Evolutionary conservation across 2,888 invertebrate species (phyloP).

Genomic region (Polylopha cassiicola): DNA sequence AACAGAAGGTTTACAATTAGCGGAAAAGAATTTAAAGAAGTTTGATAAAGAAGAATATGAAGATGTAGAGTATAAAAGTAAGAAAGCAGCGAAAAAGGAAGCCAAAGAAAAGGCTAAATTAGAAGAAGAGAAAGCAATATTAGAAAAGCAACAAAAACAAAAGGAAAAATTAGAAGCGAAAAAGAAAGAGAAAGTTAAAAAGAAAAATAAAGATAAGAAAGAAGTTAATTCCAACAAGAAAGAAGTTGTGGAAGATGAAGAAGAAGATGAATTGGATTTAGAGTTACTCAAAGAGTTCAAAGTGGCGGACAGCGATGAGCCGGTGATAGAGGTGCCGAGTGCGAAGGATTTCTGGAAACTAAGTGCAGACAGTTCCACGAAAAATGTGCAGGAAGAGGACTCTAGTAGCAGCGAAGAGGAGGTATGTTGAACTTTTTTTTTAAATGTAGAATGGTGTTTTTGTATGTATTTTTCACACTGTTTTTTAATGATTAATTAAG

Average conservation of each 20-base stretch:
- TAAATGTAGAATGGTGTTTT: no score
- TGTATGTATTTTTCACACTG: no score
- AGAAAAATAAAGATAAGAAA: constrained; percentile 22
- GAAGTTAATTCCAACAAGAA: constrained; percentile 21
- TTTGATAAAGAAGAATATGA: constrained; percentile 29
- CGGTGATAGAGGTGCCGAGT: constrained; percentile 56
- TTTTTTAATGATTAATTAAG: no score
- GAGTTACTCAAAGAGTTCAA: constrained; percentile 30
- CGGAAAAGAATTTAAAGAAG: constrained; percentile 41
- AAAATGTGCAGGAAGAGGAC: constrained; percentile 35
- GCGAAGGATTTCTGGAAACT: constrained; percentile 60
- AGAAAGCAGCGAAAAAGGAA: constrained; percentile 24
- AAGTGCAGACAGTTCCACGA: constrained; percentile 26
- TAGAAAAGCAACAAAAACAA: constrained; percentile 22
- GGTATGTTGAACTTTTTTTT: constrained; percentile 42
- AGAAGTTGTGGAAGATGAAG: constrained; percentile 26
- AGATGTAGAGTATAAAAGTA: constrained; percentile 30
- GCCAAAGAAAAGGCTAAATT: constrained; percentile 28
- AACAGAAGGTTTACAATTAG: constrained; percentile 37
- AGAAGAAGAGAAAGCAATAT: constrained; percentile 24
- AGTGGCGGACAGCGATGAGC: constrained; percentile 42
- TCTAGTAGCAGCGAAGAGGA: constrained; percentile 66
- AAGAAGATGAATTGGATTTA: constrained; percentile 30
- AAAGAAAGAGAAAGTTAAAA: constrained; percentile 27
- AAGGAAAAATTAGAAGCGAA: constrained; percentile 26